Evolutionary conservation across 2,113 vertebrate species (phyloP).

Genomic region (Tricholaema leucomelas): DNA sequence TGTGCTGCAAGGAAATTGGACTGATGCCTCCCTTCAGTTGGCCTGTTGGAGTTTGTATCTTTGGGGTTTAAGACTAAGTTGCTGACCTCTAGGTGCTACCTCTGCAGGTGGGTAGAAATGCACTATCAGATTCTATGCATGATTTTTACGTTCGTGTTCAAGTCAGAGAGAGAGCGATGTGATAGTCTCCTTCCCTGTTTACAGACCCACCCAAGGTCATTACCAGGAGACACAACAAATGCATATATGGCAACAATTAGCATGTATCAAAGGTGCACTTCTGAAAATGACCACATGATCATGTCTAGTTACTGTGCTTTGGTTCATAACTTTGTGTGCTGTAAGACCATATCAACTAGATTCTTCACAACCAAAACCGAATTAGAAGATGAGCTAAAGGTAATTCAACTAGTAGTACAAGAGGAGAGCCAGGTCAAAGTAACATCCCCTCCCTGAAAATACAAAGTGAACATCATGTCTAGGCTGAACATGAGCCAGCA

Average conservation of each 20-base stretch:
- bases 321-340: background rate
- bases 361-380: background rate
- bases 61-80: background rate
- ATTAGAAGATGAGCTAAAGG: background rate
- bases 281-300: background rate
- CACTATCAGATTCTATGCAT: background rate
- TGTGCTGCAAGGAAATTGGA: background rate
- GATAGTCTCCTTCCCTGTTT: background rate
- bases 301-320: background rate
- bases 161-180: background rate
- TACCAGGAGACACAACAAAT: fast-evolving
- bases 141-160: background rate
- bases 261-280: background rate
- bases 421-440: background rate
- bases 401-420: background rate
- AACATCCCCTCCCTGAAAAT: background rate
- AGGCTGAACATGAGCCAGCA: too few species aligned
- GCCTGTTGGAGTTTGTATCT: background rate
- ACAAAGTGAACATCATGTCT: background rate
- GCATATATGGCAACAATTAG: fast-evolving
- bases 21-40: background rate
- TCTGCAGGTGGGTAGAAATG: background rate
- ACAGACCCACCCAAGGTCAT: background rate
- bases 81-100: background rate
- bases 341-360: background rate